Percentiles rank a stretch among this genome's conserved stretches.
Evolutionary conservation across 1,140 invertebrate species (phyloP).

Genomic region (Phthorimaea operculella): DNA sequence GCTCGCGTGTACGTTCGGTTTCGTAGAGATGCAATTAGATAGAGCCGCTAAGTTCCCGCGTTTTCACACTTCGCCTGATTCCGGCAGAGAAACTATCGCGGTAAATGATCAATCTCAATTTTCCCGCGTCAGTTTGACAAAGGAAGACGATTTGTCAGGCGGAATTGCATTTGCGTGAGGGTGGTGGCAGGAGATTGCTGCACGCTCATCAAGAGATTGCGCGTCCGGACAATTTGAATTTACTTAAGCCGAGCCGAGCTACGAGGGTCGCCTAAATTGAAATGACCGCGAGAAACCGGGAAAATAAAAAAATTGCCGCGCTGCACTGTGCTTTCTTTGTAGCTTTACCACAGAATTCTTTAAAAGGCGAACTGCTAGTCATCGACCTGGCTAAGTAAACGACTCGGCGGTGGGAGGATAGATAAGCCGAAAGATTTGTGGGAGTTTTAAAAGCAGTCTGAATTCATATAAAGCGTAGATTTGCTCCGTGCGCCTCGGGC

Average conservation of each 20-base stretch:
- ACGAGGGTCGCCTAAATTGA: not conserved
- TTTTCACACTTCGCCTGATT: constrained; percentile 24
- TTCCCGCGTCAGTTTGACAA: constrained; percentile 17
- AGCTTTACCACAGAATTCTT: too few species aligned
- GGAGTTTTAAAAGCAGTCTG: constrained; percentile 9
- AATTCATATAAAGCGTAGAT: constrained; percentile 20
- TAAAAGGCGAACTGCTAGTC: too few species aligned
- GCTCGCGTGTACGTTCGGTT: constrained; percentile 20
- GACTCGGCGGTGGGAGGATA: not conserved
- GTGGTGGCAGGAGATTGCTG: constrained; percentile 1
- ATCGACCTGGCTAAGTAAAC: too few species aligned
- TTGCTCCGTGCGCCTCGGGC: constrained; percentile 12
- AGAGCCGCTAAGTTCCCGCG: constrained; percentile 24
- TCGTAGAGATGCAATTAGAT: constrained; percentile 30
- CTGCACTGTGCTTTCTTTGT: too few species aligned
- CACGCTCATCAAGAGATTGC: constrained; percentile 1
- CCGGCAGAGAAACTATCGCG: constrained; percentile 25
- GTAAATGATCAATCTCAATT: constrained; percentile 26
- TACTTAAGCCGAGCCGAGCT: not conserved
- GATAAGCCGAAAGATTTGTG: not conserved
- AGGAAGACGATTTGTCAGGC: constrained; percentile 20
- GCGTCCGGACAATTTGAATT: not conserved
- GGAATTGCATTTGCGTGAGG: constrained; percentile 22
- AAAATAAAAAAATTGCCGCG: not conserved
- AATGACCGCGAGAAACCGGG: not conserved